Conservation (phyloP, 2,797 vertebrate genomes). For the Bradypodion pumilum region DNA sequence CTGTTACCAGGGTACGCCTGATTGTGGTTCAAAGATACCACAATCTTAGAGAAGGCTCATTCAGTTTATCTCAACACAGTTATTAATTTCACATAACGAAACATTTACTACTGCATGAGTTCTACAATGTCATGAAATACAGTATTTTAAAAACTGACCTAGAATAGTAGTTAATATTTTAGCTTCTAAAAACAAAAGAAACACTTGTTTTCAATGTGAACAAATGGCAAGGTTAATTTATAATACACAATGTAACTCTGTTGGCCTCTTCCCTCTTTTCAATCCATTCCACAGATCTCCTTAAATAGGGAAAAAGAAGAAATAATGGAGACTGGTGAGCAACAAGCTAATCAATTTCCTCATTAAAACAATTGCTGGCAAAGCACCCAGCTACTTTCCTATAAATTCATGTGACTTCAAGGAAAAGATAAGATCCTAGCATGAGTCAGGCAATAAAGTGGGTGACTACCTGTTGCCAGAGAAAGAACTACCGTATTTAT, state of each 20-base stretch:
- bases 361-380: not conserved
- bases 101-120: not conserved
- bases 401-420: not conserved
- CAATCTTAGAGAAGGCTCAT: no score
- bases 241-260: not conserved
- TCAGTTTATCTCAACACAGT: no score
- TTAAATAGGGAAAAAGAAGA: not conserved
- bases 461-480: not conserved
- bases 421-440: not conserved
- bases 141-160: not conserved
- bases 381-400: not conserved
- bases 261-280: not conserved
- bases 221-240: not conserved
- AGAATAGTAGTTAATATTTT: not conserved
- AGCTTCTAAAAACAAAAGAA: not conserved
- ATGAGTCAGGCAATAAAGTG: not conserved
- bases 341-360: not conserved
- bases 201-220: not conserved
- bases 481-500: not conserved
- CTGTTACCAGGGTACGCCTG: no score
- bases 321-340: not conserved
- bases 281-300: not conserved
- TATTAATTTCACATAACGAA: conserved; percentile 30
- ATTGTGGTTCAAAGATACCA: no score
- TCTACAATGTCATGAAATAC: not conserved